phyloP scores from a whole-genome alignment of 2,113 vertebrate genomes.

The Tupaia tana region DNA sequence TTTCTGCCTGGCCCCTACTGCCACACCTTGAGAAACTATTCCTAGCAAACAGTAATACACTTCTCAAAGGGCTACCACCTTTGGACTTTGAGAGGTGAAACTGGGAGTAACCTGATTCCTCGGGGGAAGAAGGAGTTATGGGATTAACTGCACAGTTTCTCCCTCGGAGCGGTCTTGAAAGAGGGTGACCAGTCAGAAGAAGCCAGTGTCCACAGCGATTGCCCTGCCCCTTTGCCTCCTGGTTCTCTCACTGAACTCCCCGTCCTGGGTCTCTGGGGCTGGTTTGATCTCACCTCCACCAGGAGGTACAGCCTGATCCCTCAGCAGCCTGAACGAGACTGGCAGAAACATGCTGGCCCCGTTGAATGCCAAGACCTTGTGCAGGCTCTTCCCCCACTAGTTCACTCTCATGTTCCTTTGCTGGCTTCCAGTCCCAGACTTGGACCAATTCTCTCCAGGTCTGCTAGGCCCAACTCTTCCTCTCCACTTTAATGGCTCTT shows the following conservation, averaged over 20 bases:
- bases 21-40: neutral
- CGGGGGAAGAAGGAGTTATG: neutral
- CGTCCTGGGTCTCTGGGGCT: neutral
- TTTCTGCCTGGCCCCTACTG: neutral
- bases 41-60: neutral
- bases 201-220: fast-evolving
- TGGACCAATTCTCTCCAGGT: neutral
- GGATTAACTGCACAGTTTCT: neutral
- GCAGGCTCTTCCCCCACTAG: neutral
- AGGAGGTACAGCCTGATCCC: neutral
- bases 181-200: neutral
- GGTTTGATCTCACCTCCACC: neutral
- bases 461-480: neutral
- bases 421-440: neutral
- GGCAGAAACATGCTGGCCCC: neutral
- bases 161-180: no score
- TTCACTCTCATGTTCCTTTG: neutral
- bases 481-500: neutral
- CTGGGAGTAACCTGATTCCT: neutral
- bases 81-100: neutral
- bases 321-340: neutral
- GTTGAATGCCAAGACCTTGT: neutral
- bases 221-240: no score
- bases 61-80: neutral
- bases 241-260: neutral